Conservation (phyloP, 1,140 invertebrate species). For the Drosophila persimilis region DNA sequence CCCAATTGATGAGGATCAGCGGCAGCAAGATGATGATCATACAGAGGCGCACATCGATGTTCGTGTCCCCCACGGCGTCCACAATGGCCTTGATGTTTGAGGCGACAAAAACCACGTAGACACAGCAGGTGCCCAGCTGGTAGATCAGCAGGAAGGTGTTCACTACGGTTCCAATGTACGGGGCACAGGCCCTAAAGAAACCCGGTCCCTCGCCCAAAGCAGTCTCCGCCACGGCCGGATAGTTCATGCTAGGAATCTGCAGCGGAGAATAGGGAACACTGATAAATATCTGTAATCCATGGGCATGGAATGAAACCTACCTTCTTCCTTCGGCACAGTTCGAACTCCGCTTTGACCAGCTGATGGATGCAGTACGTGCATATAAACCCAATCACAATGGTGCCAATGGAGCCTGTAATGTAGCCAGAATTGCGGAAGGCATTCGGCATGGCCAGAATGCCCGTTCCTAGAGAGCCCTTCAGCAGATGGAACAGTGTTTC, state of each 20-base stretch:
- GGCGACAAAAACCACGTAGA: conserved; percentile 93
- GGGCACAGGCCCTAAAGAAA: conserved; percentile 85
- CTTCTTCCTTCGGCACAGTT: conserved; percentile 87
- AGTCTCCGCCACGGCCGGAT: conserved; percentile 88
- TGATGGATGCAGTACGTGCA: conserved; percentile 93
- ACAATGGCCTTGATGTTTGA: conserved; percentile 88
- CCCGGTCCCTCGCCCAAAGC: conserved; percentile 88
- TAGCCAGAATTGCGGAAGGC: conserved; percentile 92
- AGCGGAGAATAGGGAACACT: neutral
- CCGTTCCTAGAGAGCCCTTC: conserved; percentile 94
- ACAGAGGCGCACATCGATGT: conserved; percentile 85
- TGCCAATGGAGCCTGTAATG: conserved; percentile 86
- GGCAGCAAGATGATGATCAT: conserved; percentile 88
- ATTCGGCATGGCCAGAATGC: conserved; percentile 94
- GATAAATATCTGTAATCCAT: neutral
- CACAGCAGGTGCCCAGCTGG: conserved; percentile 94
- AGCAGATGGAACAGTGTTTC: conserved; percentile 92
- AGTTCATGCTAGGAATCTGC: conserved; percentile 87
- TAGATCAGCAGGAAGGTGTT: conserved; percentile 91
- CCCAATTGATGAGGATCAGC: conserved; percentile 88
- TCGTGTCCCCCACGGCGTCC: conserved; percentile 73
- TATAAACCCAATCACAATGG: conserved; percentile 88
- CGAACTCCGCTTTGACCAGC: conserved; percentile 87
- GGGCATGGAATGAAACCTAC: conserved; percentile 11
- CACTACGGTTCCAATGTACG: conserved; percentile 86